Percentiles rank a stretch among this genome's conserved stretches.
phyloP scores from a whole-genome alignment of 2,113 vertebrate genomes.

The Mus musculus region GRCm39 chrX:82071001-82071500 shows the following conservation, averaged over 20 bases:
- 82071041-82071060: neutral
- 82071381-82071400: neutral
- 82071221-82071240: constrained; percentile 71
- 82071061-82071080: neutral
- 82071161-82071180: constrained; percentile 47
- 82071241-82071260: constrained; percentile 56
- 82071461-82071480: neutral
- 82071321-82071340: constrained; percentile 36
- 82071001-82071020: neutral
- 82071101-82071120: neutral
- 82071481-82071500: neutral
- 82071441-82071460: neutral
- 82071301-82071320: constrained; percentile 65
- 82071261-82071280: neutral
- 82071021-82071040: neutral
- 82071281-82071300: constrained; percentile 61
- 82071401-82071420: neutral
- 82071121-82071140: constrained; percentile 34
- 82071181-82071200: constrained; percentile 26
- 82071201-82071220: constrained; percentile 36
- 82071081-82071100: neutral
- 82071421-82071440: neutral
- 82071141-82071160: neutral
- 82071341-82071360: neutral
- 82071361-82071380: constrained; percentile 22